These are phyloP conservation scores for Odontocerum albicorne DNA, from an alignment of 2,888 invertebrate genomes.

Conservation along the genomic window DNA sequence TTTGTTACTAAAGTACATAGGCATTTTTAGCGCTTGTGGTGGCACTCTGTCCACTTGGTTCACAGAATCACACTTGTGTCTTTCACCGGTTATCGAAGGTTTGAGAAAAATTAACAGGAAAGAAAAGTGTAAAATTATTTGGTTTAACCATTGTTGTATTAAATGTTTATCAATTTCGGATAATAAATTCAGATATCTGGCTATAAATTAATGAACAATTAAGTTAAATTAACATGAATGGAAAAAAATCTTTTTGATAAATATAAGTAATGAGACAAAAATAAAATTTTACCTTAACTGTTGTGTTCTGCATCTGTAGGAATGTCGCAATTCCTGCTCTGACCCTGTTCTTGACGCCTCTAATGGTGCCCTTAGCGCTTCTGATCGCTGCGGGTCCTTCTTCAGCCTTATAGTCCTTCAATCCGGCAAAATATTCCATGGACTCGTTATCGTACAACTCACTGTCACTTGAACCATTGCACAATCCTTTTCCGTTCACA, in stretches of 20 bases:
- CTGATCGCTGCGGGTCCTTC: constrained; percentile 76
- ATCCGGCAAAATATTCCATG: constrained; percentile 75
- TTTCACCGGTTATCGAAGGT: constrained; percentile 47
- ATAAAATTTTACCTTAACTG: constrained; percentile 66
- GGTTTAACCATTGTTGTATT: no score
- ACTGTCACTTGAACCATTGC: constrained; percentile 37
- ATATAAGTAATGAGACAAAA: no score
- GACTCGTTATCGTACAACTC: constrained; percentile 50
- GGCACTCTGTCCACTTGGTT: constrained; percentile 38
- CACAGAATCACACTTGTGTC: constrained; percentile 47
- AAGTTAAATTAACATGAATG: no score
- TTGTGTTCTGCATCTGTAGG: constrained; percentile 76
- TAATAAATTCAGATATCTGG: no score
- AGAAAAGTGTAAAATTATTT: no score
- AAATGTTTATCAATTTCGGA: no score
- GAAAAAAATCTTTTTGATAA: no score
- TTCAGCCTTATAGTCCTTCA: constrained; percentile 68
- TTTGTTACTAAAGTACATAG: constrained; percentile 43
- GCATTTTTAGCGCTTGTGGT: constrained; percentile 47
- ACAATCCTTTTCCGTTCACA: constrained; percentile 30
- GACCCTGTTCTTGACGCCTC: constrained; percentile 93
- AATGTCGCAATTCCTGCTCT: constrained; percentile 95
- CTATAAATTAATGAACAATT: no score
- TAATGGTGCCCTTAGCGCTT: constrained; percentile 89
- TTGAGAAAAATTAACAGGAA: no score